These are phyloP conservation scores for Protophormia terraenovae DNA, from an alignment of 2,888 invertebrate genomes.

Conservation along the genomic window DNA sequence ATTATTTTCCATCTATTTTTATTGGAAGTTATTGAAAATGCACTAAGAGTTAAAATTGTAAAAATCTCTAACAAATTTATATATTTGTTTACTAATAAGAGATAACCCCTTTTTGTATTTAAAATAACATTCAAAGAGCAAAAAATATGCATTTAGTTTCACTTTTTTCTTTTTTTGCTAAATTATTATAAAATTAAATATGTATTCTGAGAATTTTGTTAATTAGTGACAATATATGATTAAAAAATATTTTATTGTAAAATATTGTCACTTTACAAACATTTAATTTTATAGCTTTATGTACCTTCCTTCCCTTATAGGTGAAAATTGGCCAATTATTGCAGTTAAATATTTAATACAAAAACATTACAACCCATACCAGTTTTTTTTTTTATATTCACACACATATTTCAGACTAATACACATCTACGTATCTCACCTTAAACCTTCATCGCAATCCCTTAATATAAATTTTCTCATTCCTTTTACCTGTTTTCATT, in stretches of 20 bases:
- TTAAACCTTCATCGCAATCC: slow-evolving; percentile 67
- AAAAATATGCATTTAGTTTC: too few species aligned
- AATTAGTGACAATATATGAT: not conserved
- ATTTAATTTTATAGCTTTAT: not conserved
- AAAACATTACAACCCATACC: not conserved
- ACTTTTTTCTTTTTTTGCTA: too few species aligned
- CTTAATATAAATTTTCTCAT: slow-evolving; percentile 14
- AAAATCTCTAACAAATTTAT: too few species aligned
- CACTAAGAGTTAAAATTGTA: too few species aligned
- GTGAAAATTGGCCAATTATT: slow-evolving; percentile 78
- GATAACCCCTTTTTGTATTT: too few species aligned
- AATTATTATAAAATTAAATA: too few species aligned
- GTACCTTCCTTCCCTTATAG: slow-evolving; percentile 20
- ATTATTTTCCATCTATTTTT: too few species aligned
- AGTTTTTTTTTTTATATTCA: not conserved
- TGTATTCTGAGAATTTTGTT: too few species aligned
- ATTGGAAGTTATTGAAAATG: too few species aligned
- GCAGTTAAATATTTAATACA: slow-evolving; percentile 72
- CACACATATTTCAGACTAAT: not conserved
- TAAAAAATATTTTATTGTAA: not conserved
- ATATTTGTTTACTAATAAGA: too few species aligned
- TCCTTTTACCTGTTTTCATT: slow-evolving; percentile 63
- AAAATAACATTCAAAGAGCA: too few species aligned
- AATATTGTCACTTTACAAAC: not conserved
- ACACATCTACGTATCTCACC: not conserved